Conservation (phyloP, 1,140 invertebrate genomes). For the Penaeus indicus region DNA sequence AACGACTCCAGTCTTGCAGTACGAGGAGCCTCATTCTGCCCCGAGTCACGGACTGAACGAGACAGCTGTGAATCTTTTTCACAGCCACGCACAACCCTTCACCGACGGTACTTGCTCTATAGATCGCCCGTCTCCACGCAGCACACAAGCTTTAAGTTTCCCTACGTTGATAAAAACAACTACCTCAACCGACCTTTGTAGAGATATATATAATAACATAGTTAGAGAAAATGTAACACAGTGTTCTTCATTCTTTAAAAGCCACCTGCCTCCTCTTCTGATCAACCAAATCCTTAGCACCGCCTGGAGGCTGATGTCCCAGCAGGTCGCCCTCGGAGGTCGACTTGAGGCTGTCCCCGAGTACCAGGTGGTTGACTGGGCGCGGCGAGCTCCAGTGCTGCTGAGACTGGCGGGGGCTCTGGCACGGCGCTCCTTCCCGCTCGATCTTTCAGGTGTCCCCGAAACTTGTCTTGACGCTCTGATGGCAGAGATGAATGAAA, state of each 20-base stretch:
- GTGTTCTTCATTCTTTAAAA: conserved; percentile 27
- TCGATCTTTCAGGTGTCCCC: conserved; percentile 31
- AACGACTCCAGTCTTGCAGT: too few species aligned
- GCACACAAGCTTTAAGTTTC: too few species aligned
- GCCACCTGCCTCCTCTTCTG: conserved; percentile 31
- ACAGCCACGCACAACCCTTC: too few species aligned
- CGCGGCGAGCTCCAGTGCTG: conserved; percentile 27
- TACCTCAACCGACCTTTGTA: background rate
- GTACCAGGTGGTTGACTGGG: conserved; percentile 39
- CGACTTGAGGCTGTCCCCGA: background rate
- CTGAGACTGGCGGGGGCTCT: conserved; percentile 24
- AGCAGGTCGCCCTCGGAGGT: conserved; percentile 22
- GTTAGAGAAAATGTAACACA: conserved; percentile 9
- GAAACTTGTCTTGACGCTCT: background rate
- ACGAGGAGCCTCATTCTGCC: too few species aligned
- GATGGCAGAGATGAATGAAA: conserved; percentile 19
- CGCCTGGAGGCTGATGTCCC: conserved; percentile 28
- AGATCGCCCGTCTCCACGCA: too few species aligned
- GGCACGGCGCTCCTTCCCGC: background rate
- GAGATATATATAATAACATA: background rate
- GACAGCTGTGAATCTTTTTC: too few species aligned
- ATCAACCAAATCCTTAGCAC: conserved; percentile 12
- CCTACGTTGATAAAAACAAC: too few species aligned
- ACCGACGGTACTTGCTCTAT: too few species aligned
- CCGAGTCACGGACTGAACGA: too few species aligned